phyloP scores from a whole-genome alignment of 2,888 invertebrate genomes.

The Stenchaetothrips biformis region DNA sequence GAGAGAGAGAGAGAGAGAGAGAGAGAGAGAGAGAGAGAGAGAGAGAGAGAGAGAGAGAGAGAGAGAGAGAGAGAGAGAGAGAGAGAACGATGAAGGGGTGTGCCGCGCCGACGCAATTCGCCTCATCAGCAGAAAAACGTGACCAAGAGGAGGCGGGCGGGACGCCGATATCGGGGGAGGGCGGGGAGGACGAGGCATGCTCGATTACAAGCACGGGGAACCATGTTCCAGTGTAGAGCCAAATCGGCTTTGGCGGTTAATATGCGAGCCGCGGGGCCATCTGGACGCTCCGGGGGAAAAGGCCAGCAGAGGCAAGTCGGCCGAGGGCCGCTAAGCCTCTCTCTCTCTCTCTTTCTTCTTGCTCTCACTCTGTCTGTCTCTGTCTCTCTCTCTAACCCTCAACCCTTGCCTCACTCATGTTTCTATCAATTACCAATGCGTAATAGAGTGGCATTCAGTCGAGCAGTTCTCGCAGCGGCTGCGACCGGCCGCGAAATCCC shows the following conservation, averaged over 20 bases:
- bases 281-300: no score
- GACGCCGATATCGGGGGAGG: slow-evolving; percentile 16
- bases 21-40: slow-evolving; percentile 20
- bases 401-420: not conserved
- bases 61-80: slow-evolving; percentile 31
- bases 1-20: slow-evolving; percentile 8
- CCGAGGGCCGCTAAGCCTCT: not conserved
- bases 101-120: no score
- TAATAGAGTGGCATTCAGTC: not conserved
- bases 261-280: no score
- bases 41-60: slow-evolving; percentile 30
- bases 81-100: no score
- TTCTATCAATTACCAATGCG: slow-evolving; percentile 7
- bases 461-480: not conserved
- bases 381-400: not conserved
- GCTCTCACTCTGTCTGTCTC: not conserved
- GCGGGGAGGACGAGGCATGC: slow-evolving; percentile 27
- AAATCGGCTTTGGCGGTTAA: no score
- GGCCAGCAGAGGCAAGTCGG: no score
- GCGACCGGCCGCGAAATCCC: no score
- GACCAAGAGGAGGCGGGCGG: no score
- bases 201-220: not conserved
- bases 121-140: no score
- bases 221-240: no score
- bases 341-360: not conserved